phyloP scores from a whole-genome alignment of 2,113 vertebrate genomes.

The Xerus inauris region DNA sequence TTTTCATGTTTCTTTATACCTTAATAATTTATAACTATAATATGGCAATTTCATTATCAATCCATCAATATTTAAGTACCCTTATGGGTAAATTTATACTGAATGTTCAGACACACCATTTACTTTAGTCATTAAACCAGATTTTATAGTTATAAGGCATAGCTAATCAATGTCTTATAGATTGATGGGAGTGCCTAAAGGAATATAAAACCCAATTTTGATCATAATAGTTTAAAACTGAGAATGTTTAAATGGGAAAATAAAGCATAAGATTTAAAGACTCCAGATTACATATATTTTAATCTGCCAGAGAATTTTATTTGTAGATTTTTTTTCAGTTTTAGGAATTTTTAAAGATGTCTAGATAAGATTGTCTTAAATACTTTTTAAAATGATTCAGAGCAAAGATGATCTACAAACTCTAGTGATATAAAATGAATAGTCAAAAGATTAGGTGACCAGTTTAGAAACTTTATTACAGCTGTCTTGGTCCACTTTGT shows the following conservation, averaged over 20 bases:
- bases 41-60: not conserved
- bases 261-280: conserved; percentile 25
- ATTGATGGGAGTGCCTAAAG: not conserved
- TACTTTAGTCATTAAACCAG: not conserved
- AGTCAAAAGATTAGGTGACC: not conserved
- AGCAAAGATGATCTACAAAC: not conserved
- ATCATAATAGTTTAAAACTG: conserved; percentile 34
- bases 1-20: not conserved
- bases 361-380: not conserved
- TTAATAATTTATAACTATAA: conserved; percentile 47
- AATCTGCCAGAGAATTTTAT: not conserved
- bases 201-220: conserved; percentile 22
- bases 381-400: conserved; percentile 16
- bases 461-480: not conserved
- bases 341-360: not conserved
- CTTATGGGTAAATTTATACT: not conserved
- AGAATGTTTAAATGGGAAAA: conserved; percentile 33
- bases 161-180: not conserved
- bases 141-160: conserved; percentile 4
- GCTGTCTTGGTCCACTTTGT: not conserved
- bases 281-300: not conserved
- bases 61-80: not conserved
- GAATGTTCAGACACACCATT: not conserved
- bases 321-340: not conserved
- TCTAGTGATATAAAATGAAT: not conserved